Evolutionary conservation across 2,888 invertebrate genomes (phyloP).

Genomic region (Parochlus steinenii): DNA sequence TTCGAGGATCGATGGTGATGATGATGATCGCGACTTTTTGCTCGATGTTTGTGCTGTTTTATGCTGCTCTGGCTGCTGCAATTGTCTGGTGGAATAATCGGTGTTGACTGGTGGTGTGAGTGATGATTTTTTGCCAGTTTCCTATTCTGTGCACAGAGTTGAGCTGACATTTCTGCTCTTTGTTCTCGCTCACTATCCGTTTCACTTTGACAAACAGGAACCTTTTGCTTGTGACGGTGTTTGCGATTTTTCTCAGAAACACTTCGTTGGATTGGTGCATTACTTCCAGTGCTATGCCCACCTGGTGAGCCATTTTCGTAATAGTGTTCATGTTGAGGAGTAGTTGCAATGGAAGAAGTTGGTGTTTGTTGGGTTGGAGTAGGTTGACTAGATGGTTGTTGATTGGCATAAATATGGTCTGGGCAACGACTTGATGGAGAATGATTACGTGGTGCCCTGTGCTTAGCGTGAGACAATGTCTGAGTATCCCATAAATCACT

Average conservation of each 20-base stretch:
- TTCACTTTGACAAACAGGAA: slow-evolving; percentile 35
- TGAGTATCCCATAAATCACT: slow-evolving; percentile 51
- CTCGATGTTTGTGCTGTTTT: slow-evolving; percentile 24
- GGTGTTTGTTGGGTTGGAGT: slow-evolving; percentile 2
- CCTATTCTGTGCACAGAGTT: slow-evolving; percentile 21
- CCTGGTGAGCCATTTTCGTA: slow-evolving; percentile 11
- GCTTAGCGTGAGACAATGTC: slow-evolving; percentile 37
- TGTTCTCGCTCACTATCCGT: slow-evolving; percentile 33
- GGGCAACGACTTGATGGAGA: slow-evolving; percentile 28
- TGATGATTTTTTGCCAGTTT: slow-evolving; percentile 24
- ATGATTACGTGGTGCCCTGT: slow-evolving; percentile 29
- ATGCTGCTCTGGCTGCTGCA: slow-evolving; percentile 14
- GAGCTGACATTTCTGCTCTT: slow-evolving; percentile 21
- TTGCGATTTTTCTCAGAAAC: slow-evolving; percentile 45
- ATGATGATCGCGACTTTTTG: slow-evolving; percentile 18
- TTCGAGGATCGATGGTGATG: slow-evolving; percentile 7
- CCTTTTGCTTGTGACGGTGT: slow-evolving; percentile 32
- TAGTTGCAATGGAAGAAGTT: slow-evolving; percentile 7
- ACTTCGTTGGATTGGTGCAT: slow-evolving; percentile 42
- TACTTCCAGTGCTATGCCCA: slow-evolving; percentile 15
- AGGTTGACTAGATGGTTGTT: slow-evolving; percentile 20
- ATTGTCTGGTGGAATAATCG: slow-evolving; percentile 40
- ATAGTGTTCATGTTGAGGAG: slow-evolving; percentile 9
- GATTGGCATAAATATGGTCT: slow-evolving; percentile 27
- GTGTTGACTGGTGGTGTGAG: slow-evolving; percentile 44